Evolutionary conservation across 23 tunicate species (phyloP), one percentile per base, ranked within the genome.

Genomic region (Phallusia fumigata): DNA sequence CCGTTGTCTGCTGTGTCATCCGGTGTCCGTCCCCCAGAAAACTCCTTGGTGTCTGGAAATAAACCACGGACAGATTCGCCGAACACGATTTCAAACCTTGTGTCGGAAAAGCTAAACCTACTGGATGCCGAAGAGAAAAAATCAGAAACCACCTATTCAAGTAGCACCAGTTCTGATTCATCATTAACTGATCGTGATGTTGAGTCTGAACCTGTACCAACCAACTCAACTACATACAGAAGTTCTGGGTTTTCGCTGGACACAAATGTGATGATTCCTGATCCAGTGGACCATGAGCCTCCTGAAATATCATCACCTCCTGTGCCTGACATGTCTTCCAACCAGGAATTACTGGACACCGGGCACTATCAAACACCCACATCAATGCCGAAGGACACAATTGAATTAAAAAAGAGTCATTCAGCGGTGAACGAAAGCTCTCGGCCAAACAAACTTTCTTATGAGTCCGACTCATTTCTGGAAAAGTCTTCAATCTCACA

Each of bases 401-500:
- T 77, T 69, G 58, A 34, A 18, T n/a, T 65, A 65, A 85, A 78
- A 85, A 65, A 35, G 47, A 31, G 51, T 33, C 72, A 53, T 18
- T 30, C 45, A 30, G 31, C 24, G 0, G 33, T 26, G 21, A 33
- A 1, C 0, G 50, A 40, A 24, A 45, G 2, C 3, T 30, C 65
- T 31, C 32, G 75, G 18, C 28, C 79, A 28, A 74, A 72, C 35
- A 18, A 64, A 19, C 78, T 76, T 58, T 84, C 94, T 0, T 40
- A 53, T 32, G 88, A 88, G 40, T 53, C 88, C 28, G 95, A 91
- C 34, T 91, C 97, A 5, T 90, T 87, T 53, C 65, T 91, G 18
- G 88, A 91, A 79, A 87, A 83, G 47, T 87, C 88, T 1, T 65
- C 81, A 5, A 74, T 92, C 74, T 87, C 97, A 1, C 91, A 92